A percentile compares a stretch with the other conserved stretches of the same genome.
These are phyloP conservation scores for Drosophila neotestacea DNA, from an alignment of 2,888 invertebrate species.

Conservation along the genomic window DNA sequence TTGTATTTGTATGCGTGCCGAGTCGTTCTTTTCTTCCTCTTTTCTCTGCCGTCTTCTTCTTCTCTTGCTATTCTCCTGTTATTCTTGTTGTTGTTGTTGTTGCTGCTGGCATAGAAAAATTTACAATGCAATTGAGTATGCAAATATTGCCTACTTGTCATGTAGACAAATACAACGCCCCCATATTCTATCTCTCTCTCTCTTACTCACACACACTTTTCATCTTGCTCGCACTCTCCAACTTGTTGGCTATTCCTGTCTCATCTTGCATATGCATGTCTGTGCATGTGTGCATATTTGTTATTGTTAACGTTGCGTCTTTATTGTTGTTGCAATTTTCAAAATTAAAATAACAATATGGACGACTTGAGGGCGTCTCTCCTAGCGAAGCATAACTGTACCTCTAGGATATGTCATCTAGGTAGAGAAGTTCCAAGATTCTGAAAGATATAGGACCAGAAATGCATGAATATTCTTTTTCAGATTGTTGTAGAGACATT, in stretches of 20 bases:
- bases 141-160: slow-evolving; percentile 84
- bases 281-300: slow-evolving; percentile 35
- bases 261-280: slow-evolving; percentile 47
- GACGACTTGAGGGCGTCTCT: slow-evolving; percentile 23
- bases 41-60: background rate
- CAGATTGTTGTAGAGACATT: no score
- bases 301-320: slow-evolving; percentile 67
- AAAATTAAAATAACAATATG: slow-evolving; percentile 77
- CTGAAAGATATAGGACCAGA: no score
- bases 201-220: slow-evolving; percentile 1
- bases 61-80: background rate
- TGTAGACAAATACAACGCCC: slow-evolving; percentile 73
- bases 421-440: background rate
- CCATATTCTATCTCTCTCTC: slow-evolving; percentile 9
- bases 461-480: no score
- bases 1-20: slow-evolving; percentile 48
- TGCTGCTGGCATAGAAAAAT: slow-evolving; percentile 75
- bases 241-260: slow-evolving; percentile 3
- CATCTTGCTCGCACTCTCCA: slow-evolving; percentile 3
- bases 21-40: slow-evolving; percentile 34
- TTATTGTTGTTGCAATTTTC: slow-evolving; percentile 76
- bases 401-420: slow-evolving; percentile 2
- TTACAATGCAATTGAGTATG: slow-evolving; percentile 85
- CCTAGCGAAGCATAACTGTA: slow-evolving; percentile 59
- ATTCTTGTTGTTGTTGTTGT: slow-evolving; percentile 13